A percentile compares a stretch with the other conserved stretches of the same genome.
Conservation (phyloP, 2,113 vertebrate species). For the Ctenodactylus gundi region DNA sequence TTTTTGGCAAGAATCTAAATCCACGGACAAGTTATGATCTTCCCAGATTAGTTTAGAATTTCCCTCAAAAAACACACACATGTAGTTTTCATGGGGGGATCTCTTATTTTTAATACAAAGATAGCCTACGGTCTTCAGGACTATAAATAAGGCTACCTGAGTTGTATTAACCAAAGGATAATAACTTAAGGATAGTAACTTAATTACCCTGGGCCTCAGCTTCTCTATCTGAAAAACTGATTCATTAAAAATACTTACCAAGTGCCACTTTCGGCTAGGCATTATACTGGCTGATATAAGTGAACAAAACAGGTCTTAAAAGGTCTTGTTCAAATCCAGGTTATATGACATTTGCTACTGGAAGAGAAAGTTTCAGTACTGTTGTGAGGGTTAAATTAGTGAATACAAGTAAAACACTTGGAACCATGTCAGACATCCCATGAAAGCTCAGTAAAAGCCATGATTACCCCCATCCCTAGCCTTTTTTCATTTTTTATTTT, state of each 20-base stretch:
- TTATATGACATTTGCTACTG: neutral
- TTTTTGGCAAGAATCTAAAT: constrained; percentile 29
- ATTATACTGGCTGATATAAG: neutral
- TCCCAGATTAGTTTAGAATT: neutral
- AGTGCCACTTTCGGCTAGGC: neutral
- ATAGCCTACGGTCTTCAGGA: neutral
- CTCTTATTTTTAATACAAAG: neutral
- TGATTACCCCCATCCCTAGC: too few relatives aligned
- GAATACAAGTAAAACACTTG: neutral
- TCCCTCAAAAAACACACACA: neutral
- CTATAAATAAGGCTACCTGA: neutral
- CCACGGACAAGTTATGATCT: constrained; percentile 6
- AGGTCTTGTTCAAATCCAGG: neutral
- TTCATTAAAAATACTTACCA: constrained; percentile 18
- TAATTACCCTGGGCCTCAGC: neutral
- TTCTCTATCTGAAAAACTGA: constrained; percentile 30
- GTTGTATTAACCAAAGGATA: neutral
- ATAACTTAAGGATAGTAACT: neutral
- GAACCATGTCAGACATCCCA: neutral
- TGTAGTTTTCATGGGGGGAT: neutral
- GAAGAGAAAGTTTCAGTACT: neutral
- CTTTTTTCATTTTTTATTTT: too few relatives aligned
- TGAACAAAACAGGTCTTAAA: neutral
- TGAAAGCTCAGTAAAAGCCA: too few relatives aligned
- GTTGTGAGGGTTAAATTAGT: constrained; percentile 16